phyloP scores from a whole-genome alignment of 1,140 invertebrate genomes.

The Panagrolaimus sp. region DNA sequence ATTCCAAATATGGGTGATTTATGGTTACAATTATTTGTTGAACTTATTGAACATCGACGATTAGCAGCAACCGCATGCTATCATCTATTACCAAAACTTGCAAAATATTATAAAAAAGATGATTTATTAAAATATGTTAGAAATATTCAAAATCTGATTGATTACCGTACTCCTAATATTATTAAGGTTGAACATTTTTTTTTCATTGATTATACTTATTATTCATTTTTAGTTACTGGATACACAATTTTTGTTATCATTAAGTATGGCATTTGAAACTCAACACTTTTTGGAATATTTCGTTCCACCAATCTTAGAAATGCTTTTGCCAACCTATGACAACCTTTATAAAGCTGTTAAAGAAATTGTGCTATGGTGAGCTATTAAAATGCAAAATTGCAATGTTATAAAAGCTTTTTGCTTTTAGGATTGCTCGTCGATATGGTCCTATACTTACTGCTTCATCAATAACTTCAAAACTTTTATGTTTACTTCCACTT shows the following conservation, averaged over 20 bases:
- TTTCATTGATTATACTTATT: neutral
- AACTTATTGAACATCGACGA: constrained; percentile 26
- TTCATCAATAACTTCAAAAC: constrained; percentile 78
- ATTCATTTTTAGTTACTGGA: constrained; percentile 71
- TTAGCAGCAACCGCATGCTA: constrained; percentile 32
- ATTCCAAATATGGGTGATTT: constrained; percentile 29
- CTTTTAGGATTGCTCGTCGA: constrained; percentile 78
- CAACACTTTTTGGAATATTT: constrained; percentile 78
- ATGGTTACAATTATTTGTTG: constrained; percentile 36
- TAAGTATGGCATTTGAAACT: constrained; percentile 81
- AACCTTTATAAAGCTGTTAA: constrained; percentile 59
- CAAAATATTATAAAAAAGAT: constrained; percentile 19
- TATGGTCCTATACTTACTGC: constrained; percentile 89
- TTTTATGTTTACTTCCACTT: constrained; percentile 82
- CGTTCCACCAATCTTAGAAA: constrained; percentile 82
- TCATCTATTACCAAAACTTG: constrained; percentile 26
- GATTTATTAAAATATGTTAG: constrained; percentile 23
- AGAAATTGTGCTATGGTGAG: constrained; percentile 41
- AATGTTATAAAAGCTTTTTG: constrained; percentile 61
- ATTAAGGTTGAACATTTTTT: constrained; percentile 16
- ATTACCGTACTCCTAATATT: constrained; percentile 23
- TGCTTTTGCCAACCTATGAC: constrained; percentile 67
- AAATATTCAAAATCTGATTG: constrained; percentile 18
- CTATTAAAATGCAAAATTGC: constrained; percentile 54
- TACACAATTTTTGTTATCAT: constrained; percentile 79